Evolutionary conservation across 2,113 vertebrate genomes (phyloP).

Genomic region (Ictidomys tridecemlineatus): DNA sequence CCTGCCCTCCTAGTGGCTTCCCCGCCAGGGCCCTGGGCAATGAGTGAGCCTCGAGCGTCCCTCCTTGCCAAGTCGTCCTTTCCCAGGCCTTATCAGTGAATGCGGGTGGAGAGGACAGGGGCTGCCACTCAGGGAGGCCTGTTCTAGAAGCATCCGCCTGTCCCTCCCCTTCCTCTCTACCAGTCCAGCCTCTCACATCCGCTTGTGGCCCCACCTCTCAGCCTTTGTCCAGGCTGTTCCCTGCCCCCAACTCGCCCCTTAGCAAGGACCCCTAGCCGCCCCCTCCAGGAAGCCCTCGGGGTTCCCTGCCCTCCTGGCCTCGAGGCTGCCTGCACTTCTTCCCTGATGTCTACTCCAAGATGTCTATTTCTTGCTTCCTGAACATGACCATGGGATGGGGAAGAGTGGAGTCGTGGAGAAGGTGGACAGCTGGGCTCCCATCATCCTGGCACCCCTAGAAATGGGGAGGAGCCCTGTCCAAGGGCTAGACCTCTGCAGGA

Average conservation of each 20-base stretch:
- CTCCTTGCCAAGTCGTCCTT: neutral
- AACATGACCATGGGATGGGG: too few species aligned
- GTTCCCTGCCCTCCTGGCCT: neutral
- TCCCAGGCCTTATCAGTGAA: neutral
- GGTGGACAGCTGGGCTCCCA: neutral
- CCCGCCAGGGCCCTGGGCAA: neutral
- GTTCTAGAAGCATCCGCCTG: too few species aligned
- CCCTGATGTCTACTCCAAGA: accelerated
- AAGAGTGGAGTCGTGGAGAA: too few species aligned
- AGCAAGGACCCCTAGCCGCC: neutral
- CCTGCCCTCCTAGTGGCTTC: too few species aligned
- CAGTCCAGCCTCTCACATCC: too few species aligned
- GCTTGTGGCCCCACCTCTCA: too few species aligned
- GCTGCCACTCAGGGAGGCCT: too few species aligned
- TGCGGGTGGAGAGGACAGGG: too few species aligned
- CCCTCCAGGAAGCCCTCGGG: slow-evolving; percentile 45
- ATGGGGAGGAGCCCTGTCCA: neutral
- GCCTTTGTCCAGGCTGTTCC: too few species aligned
- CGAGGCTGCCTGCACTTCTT: neutral
- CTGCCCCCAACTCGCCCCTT: too few species aligned
- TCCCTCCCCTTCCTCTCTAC: neutral
- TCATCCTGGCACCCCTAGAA: neutral
- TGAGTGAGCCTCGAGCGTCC: neutral
- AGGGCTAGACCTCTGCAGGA: too few species aligned
- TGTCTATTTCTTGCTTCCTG: too few species aligned